phyloP scores from a whole-genome alignment of 2,888 invertebrate genomes.

The Nipponacmea schrenckii region DNA sequence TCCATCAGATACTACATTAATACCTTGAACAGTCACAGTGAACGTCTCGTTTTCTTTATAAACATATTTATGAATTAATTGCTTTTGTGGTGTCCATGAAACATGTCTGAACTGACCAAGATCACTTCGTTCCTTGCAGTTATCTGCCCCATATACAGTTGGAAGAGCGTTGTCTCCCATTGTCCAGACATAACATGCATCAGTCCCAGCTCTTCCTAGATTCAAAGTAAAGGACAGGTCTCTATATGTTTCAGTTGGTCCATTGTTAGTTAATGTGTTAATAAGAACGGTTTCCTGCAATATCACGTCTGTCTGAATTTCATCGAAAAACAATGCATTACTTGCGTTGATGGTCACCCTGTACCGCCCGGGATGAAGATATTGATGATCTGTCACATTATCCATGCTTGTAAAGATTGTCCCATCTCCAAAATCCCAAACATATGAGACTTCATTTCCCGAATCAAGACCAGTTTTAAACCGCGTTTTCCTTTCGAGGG shows the following conservation, averaged over 20 bases:
- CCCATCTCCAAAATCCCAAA: slow-evolving; percentile 40
- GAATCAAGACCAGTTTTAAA: slow-evolving; percentile 30
- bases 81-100: slow-evolving; percentile 14
- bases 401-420: slow-evolving; percentile 18
- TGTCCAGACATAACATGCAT: slow-evolving; percentile 43
- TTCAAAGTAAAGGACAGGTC: slow-evolving; percentile 36
- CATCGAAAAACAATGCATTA: slow-evolving; percentile 37
- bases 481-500: slow-evolving; percentile 39
- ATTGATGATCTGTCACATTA: slow-evolving; percentile 25
- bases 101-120: slow-evolving; percentile 20
- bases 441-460: slow-evolving; percentile 40
- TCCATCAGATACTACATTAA: slow-evolving; percentile 40
- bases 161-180: slow-evolving; percentile 39
- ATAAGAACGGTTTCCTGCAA: slow-evolving; percentile 40
- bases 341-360: slow-evolving; percentile 37
- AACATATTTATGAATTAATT: slow-evolving; percentile 34
- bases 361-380: slow-evolving; percentile 26
- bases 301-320: slow-evolving; percentile 17
- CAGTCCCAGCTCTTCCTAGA: slow-evolving; percentile 37
- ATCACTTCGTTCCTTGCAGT: slow-evolving; percentile 24
- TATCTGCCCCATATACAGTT: slow-evolving; percentile 28
- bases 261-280: slow-evolving; percentile 40
- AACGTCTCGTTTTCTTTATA: slow-evolving; percentile 39
- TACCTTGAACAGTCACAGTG: slow-evolving; percentile 32
- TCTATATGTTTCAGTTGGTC: slow-evolving; percentile 41